phyloP scores from a whole-genome alignment of 2,113 vertebrate genomes.

The Passer domesticus region DNA sequence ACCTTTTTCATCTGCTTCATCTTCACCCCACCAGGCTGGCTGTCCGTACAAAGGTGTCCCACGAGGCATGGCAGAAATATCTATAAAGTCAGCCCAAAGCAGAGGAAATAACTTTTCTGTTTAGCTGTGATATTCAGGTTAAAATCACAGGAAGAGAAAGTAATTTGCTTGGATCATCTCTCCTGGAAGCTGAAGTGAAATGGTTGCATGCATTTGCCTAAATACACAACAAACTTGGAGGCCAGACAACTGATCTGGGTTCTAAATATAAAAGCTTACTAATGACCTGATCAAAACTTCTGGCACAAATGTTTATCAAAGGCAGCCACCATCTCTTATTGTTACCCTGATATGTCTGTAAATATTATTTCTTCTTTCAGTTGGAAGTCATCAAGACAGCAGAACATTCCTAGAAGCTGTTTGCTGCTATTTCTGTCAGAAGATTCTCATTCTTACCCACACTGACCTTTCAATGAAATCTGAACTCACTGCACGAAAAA shows the following conservation, averaged over 20 bases:
- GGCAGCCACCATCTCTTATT: not conserved
- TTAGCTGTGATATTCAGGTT: not conserved
- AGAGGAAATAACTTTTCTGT: not conserved
- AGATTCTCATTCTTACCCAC: conserved; percentile 13
- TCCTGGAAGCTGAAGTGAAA: not conserved
- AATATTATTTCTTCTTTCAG: conserved; percentile 1
- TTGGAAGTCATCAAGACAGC: not conserved
- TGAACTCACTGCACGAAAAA: conserved; percentile 40
- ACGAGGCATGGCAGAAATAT: conserved; percentile 86
- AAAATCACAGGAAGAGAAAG: not conserved
- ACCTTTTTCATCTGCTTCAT: conserved; percentile 89
- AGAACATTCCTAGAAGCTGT: not conserved
- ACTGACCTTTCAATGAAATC: conserved; percentile 32
- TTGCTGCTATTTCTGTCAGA: not conserved
- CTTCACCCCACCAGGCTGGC: conserved; percentile 98
- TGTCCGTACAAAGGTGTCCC: conserved; percentile 96
- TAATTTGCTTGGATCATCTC: not conserved
- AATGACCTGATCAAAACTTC: conserved; percentile 17
- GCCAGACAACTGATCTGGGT: conserved; percentile 24
- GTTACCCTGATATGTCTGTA: not conserved
- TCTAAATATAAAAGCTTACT: conserved; percentile 57
- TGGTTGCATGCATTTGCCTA: not conserved
- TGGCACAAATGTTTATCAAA: not conserved
- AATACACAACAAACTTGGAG: conserved; percentile 35
- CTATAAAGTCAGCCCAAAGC: conserved; percentile 49